Evolutionary conservation across 2,797 vertebrate species (phyloP), one percentile per base, ranked within the genome.

Genomic region (Tarsius wallacei): DNA sequence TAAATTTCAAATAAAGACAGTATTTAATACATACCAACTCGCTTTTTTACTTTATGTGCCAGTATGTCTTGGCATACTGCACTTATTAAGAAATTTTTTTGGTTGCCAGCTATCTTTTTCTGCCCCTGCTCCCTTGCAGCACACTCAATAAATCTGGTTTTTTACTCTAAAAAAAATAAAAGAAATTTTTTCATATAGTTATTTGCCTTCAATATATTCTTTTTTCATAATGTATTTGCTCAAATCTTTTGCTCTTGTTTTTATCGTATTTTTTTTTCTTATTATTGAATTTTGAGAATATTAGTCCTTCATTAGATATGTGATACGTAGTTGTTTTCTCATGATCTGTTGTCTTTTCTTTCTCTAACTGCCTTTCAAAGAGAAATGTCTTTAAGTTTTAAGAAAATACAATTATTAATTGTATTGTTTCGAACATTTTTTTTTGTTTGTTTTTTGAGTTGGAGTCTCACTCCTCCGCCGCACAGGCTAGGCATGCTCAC

Each of bases 301-400:
- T 28, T 53, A 47, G n/a, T 64, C 7, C 16, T 77, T 84, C n/a
- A 49, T 63, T 78, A 49, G 2, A n/a, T 73, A 59, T 53, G 11
- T 59, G 17, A 19, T 74, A 87, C 47, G 26, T 10, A 88, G 36
- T 17, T 78, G 77, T 87, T 66, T 71, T 78, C 33, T 84, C 4
- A 4, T 6, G 71, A 2, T 84, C 49, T 94, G 49, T 82, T 87
- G 31, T 49, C 15, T 82, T 96, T 87, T 51, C 64, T n/a, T 59
- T 93, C 73, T 47, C 68, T 93, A 92, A 82, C 0, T 47, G 5
- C 0, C 17, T 86, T 87, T 92, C 77, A 87, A 96, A 83, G 55
- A 82, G 9, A 13, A 68, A 61, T 88, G 85, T 95, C n/a, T 84
- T 61, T n/a, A n/a, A 71, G 55, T 89, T 83, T 88, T 81, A 81